Conservation (phyloP, 2,113 vertebrate species). For the Mus pahari region DNA sequence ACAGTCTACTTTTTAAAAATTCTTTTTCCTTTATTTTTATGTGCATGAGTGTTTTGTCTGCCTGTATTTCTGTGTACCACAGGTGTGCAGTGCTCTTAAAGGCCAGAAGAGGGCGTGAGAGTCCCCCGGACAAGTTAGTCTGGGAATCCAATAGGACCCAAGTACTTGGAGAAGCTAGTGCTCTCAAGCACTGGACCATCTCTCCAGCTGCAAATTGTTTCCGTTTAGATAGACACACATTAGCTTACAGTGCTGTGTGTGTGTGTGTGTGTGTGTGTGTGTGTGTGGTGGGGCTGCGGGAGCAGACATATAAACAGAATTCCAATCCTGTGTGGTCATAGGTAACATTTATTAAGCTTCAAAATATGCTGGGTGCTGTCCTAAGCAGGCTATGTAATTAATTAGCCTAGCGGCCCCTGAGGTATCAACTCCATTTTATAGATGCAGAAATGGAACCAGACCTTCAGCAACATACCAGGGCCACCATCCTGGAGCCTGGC, state of each 20-base stretch:
- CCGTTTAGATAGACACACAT: background rate
- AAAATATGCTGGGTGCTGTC: background rate
- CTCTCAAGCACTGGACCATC: background rate
- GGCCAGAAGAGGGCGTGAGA: background rate
- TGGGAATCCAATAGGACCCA: background rate
- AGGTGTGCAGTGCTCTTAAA: background rate
- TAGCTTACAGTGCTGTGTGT: background rate
- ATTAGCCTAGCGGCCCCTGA: background rate
- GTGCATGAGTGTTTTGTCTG: background rate
- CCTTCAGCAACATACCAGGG: background rate
- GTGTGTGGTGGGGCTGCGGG: background rate
- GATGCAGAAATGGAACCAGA: background rate
- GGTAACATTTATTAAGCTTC: constrained; percentile 5
- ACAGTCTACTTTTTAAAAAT: background rate
- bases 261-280: background rate
- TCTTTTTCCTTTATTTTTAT: background rate
- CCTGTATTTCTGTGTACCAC: background rate
- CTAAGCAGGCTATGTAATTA: background rate
- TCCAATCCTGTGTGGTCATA: background rate
- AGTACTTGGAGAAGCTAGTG: background rate
- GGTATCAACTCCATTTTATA: background rate
- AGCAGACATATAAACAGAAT: background rate
- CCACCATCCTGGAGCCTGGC: background rate
- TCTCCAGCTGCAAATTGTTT: background rate
- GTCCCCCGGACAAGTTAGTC: background rate